These are phyloP conservation scores for Brachionus angularis DNA, from an alignment of 1,140 invertebrate species.

Conservation along the genomic window DNA sequence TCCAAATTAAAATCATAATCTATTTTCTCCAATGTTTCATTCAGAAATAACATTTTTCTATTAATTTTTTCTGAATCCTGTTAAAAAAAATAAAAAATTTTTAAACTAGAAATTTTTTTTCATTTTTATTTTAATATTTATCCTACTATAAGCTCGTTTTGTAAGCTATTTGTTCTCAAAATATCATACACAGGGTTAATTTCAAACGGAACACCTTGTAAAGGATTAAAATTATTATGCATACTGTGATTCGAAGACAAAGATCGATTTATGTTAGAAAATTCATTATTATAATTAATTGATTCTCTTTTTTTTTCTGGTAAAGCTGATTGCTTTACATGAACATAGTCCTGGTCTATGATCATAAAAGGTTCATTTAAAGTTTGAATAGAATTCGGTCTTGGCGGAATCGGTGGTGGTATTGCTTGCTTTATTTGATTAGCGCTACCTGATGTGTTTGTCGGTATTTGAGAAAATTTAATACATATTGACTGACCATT, in stretches of 20 bases:
- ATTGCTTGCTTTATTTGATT: neutral
- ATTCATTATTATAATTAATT: neutral
- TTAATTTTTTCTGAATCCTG: constrained; percentile 13
- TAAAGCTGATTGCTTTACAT: neutral
- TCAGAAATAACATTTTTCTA: neutral
- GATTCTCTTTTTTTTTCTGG: neutral
- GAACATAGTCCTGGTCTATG: constrained; percentile 15
- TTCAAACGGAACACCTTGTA: constrained; percentile 34
- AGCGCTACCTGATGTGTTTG: neutral
- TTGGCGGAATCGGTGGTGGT: constrained; percentile 29
- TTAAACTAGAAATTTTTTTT: neutral
- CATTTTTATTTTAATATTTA: neutral
- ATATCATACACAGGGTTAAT: constrained; percentile 34
- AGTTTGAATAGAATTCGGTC: constrained; percentile 15
- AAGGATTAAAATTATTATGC: constrained; percentile 4
- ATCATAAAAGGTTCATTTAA: neutral
- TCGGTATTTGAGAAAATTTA: constrained; percentile 27
- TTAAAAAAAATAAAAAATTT: neutral
- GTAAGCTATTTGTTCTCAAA: neutral
- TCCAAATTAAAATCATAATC: constrained; percentile 32
- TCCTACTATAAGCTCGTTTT: neutral
- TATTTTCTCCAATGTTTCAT: neutral
- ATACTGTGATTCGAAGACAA: neutral
- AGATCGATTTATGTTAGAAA: neutral
- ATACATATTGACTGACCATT: constrained; percentile 42